A percentile compares a stretch with the other conserved stretches of the same genome.
These are phyloP conservation scores for Dasyornis broadbenti DNA, from an alignment of 2,113 vertebrate genomes.

Conservation along the genomic window DNA sequence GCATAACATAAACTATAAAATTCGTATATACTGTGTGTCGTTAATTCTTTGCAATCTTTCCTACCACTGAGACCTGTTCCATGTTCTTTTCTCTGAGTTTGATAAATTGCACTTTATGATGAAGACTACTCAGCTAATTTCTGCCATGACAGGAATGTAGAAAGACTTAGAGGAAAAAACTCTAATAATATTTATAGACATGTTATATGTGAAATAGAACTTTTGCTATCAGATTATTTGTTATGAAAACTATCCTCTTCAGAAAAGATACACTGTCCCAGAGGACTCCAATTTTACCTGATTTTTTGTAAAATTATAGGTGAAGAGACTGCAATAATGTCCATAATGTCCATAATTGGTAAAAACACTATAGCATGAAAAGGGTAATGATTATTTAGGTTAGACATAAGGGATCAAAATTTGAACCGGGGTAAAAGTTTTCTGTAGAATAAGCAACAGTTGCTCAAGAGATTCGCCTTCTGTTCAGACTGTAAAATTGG, in stretches of 20 bases:
- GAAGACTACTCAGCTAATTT: not conserved
- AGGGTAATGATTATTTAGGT: not conserved
- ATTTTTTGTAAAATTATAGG: not conserved
- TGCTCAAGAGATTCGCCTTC: not conserved
- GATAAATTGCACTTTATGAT: not conserved
- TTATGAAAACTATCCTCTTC: not conserved
- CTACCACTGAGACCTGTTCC: not conserved
- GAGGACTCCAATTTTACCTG: not conserved
- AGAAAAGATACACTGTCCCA: not conserved
- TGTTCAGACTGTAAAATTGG: not conserved
- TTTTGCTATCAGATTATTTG: not conserved
- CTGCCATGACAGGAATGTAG: not conserved
- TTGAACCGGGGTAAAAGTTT: not conserved
- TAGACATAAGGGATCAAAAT: not conserved
- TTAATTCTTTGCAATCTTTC: not conserved
- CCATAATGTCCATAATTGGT: not conserved
- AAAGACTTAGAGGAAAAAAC: not conserved
- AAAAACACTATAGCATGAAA: not conserved
- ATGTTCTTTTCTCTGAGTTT: not conserved
- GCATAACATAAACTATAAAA: not conserved
- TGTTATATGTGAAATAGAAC: not conserved
- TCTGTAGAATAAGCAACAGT: not conserved
- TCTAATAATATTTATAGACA: not conserved
- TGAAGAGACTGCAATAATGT: not conserved
- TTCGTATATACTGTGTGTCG: not conserved